These are phyloP conservation scores for Dinocampus coccinellae DNA, from an alignment of 2,888 invertebrate species.

Conservation along the genomic window DNA sequence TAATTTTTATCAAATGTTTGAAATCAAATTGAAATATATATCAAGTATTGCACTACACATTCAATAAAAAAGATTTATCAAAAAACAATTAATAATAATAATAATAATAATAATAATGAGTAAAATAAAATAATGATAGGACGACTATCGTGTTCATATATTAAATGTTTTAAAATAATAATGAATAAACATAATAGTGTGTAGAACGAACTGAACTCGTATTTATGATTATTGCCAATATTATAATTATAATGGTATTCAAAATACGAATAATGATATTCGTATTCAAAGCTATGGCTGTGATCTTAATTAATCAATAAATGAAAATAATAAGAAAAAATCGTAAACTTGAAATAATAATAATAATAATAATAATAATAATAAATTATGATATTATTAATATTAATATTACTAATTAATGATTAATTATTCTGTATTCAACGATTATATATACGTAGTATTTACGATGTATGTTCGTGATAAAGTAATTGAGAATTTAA, in stretches of 20 bases:
- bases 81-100: neutral
- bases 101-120: neutral
- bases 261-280: conserved; percentile 64
- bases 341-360: conserved; percentile 33
- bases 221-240: conserved; percentile 60
- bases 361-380: conserved; percentile 34
- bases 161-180: conserved; percentile 33
- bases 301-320: conserved; percentile 63
- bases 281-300: conserved; percentile 70
- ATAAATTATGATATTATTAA: neutral
- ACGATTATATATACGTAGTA: conserved; percentile 43
- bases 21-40: conserved; percentile 8
- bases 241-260: conserved; percentile 64
- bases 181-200: conserved; percentile 43
- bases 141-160: conserved; percentile 40
- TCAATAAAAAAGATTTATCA: neutral
- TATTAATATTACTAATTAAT: conserved; percentile 1
- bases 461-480: conserved; percentile 42
- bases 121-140: conserved; percentile 10
- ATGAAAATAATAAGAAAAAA: conserved; percentile 34
- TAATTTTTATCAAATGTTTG: neutral
- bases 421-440: conserved; percentile 34
- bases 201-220: conserved; percentile 53
- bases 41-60: neutral
- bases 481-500: conserved; percentile 44